Conservation (phyloP, 2,888 invertebrate genomes). For the Spilarctia lutea region DNA sequence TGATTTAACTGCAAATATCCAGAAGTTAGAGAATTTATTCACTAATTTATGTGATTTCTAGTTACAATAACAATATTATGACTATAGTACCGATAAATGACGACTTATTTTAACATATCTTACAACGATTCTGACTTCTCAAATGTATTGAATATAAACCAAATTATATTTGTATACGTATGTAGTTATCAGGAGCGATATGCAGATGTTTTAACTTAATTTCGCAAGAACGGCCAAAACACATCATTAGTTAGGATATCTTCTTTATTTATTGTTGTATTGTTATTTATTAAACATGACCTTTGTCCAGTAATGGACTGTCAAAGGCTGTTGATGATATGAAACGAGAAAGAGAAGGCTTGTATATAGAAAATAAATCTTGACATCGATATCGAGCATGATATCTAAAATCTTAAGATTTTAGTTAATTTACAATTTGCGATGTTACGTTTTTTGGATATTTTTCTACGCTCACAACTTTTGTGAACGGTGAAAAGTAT, state of each 20-base stretch:
- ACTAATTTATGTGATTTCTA: no score
- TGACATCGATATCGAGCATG: not conserved
- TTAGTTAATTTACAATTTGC: not conserved
- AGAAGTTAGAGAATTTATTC: not conserved
- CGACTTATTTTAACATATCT: not conserved
- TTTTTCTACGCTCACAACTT: slow-evolving; percentile 14
- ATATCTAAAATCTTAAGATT: not conserved
- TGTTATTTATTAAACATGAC: not conserved
- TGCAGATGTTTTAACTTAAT: not conserved
- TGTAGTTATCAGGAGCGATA: not conserved
- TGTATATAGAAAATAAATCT: not conserved
- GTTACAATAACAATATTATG: not conserved
- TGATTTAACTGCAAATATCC: not conserved
- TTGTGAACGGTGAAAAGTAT: slow-evolving; percentile 22
- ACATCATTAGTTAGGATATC: not conserved
- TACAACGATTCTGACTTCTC: not conserved
- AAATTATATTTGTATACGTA: not conserved
- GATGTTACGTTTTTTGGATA: slow-evolving; percentile 6
- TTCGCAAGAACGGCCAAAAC: no score
- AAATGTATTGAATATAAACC: not conserved
- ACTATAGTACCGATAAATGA: not conserved
- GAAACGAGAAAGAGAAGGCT: no score
- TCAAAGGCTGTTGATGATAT: not conserved
- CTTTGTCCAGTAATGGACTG: not conserved
- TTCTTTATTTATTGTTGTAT: not conserved